These are phyloP conservation scores for Creontiades dilutus DNA, from an alignment of 2,888 invertebrate species.

Conservation along the genomic window DNA sequence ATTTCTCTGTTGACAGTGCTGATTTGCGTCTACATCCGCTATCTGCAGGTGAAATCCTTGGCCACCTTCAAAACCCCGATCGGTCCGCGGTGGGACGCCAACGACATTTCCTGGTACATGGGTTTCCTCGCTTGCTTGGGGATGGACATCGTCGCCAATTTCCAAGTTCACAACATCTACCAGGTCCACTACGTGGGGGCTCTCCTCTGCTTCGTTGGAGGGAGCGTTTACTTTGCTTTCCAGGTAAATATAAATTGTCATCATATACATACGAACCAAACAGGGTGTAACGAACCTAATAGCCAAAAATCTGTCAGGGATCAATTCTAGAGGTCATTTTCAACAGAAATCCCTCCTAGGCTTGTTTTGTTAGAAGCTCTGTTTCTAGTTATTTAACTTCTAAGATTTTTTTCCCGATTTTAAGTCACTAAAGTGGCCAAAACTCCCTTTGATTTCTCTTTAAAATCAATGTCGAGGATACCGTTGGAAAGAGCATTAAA, in stretches of 20 bases:
- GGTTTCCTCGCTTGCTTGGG: slow-evolving; percentile 81
- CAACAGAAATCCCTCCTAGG: too few species aligned
- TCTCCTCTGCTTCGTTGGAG: slow-evolving; percentile 81
- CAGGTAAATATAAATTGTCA: slow-evolving; percentile 68
- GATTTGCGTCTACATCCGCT: slow-evolving; percentile 81
- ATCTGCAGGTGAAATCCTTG: slow-evolving; percentile 79
- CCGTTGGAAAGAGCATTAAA: too few species aligned
- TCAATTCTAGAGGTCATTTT: too few species aligned
- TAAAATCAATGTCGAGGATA: too few species aligned
- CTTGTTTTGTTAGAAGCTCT: too few species aligned
- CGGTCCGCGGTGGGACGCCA: slow-evolving; percentile 75
- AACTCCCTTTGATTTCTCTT: too few species aligned
- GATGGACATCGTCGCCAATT: slow-evolving; percentile 81
- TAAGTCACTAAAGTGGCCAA: too few species aligned
- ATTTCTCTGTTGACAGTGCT: slow-evolving; percentile 78
- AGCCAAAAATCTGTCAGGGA: too few species aligned
- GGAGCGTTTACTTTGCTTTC: slow-evolving; percentile 80
- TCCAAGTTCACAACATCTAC: slow-evolving; percentile 80
- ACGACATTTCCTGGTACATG: slow-evolving; percentile 79
- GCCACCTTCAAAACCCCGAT: slow-evolving; percentile 73
- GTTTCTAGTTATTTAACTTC: too few species aligned
- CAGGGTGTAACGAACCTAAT: too few species aligned
- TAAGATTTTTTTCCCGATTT: too few species aligned
- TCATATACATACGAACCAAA: too few species aligned
- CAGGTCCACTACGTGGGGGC: slow-evolving; percentile 82